A percentile compares a stretch with the other conserved stretches of the same genome.
Conservation (phyloP, 2,888 invertebrate genomes). For the Stenoptilia bipunctidactyla region DNA sequence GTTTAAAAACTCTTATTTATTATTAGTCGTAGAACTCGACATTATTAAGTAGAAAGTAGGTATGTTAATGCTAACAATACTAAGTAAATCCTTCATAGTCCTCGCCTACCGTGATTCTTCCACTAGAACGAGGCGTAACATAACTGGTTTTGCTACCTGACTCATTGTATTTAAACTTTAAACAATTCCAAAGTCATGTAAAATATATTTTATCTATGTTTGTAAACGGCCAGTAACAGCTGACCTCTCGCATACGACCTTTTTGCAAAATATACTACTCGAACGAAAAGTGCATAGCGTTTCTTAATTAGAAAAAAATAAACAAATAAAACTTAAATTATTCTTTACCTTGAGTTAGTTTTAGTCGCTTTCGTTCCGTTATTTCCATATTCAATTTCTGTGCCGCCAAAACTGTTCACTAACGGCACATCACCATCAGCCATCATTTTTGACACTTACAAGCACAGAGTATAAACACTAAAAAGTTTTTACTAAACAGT, state of each 20-base stretch:
- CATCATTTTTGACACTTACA: slow-evolving; percentile 25
- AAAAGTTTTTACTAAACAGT: slow-evolving; percentile 2
- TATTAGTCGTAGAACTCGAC: no score
- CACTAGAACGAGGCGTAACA: background rate
- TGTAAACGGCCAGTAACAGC: background rate
- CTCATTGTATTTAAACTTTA: background rate
- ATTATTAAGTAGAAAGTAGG: no score
- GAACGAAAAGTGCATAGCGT: slow-evolving; percentile 1
- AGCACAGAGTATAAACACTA: slow-evolving; percentile 1
- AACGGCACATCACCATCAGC: slow-evolving; percentile 61
- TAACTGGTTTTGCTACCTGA: background rate
- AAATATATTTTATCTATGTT: background rate
- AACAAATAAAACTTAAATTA: slow-evolving; percentile 1
- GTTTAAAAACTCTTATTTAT: no score
- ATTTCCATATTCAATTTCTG: slow-evolving; percentile 52
- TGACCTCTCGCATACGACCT: background rate
- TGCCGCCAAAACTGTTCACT: slow-evolving; percentile 53
- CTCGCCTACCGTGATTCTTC: no score
- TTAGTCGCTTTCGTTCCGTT: slow-evolving; percentile 52
- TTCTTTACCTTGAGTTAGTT: slow-evolving; percentile 53
- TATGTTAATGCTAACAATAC: no score
- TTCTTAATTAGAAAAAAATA: slow-evolving; percentile 2
- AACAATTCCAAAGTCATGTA: background rate
- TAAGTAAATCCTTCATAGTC: no score
- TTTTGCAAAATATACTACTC: no score